Base-by-base conservation (phyloP, 1,140 invertebrate species). In the Pachyrhynchus sulphureomaculatus region DNA sequence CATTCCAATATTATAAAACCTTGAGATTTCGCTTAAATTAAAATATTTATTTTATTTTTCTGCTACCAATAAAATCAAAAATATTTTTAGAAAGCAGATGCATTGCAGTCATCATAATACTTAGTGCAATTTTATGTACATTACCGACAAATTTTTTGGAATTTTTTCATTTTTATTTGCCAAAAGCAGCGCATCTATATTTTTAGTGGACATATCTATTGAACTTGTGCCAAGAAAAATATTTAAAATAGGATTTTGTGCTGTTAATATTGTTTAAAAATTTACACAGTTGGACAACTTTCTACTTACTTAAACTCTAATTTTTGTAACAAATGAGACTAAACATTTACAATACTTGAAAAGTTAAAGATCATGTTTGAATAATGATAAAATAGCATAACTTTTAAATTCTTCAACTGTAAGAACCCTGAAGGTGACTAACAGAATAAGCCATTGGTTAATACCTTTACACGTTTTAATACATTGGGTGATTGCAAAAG, bases 201-300 rank as follows among this genome's bases (percentile, higher is more conserved):
- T 61, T 61, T 61, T 54, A 53, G 58, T 45, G 37, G 15, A 29
- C 34, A 20, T 20, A 21, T 33, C 32, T 34, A 13, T 44, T 61
- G 58, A 61, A 52, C 6, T 26, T 6, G 4, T 12, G 58, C 61
- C 61, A 55, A 56, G 39, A 56, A 62, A 55, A 55, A 55, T 26
- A 47, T 55, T 18, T 23, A 55, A 53, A 18, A 45, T 39, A 23
- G 41, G n/a, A 20, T 44, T 13, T 44, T 21, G 10, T 44, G 52
- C 9, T 37, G 13, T 55, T 42, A 55, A 41, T 42, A 55, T 29
- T 29, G 26, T 29, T 29, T 29, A 29, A 29, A 29, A 29, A 6
- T 29, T 29, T 29, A n/a, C 9, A 15, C 36, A 15, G 4, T 6
- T 4, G 36, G 4, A n/a, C 36, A 39, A 39, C 9, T 4, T 39